Evolutionary conservation across 2,888 invertebrate species (phyloP), one percentile per base, ranked within the genome.

Genomic region (Acrobasis repandana): DNA sequence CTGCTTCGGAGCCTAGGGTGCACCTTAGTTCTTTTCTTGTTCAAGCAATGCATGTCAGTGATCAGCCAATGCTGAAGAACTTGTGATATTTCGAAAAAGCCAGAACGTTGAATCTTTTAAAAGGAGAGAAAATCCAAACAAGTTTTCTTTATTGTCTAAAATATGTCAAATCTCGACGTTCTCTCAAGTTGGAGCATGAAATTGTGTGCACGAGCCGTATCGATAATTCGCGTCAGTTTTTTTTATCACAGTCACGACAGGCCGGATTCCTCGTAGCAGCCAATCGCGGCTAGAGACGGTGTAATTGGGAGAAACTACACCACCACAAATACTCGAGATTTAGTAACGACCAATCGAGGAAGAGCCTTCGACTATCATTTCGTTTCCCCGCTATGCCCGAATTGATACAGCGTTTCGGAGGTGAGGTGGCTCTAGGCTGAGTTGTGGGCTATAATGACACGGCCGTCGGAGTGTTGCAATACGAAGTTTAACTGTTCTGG

Each of bases 171-270:
- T 90, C 86, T 86, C 81, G 85, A 83, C 79, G 80, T 86, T 90
- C 89, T 82, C 77, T 75, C 81, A 88, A 85, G 83, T 73, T 82
- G 79, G 82, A 80, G 86, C 91, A 90, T 91, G 90, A 90, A 92
- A 91, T 91, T 90, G 90, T 90, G 92, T 89, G 88, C 90, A 85
- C 88, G 88, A 89, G 87, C 86, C 91, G 90, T 90, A 90, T 90
- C 92, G 88, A 82, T 88, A 87, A 92, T 91, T 92, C 88, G 90
- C 90, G 90, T 89, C 89, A 90, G 89, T 85, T 92, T 91, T 86
- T 82, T 90, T 90, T 85, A 88, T 87, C 87, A 85, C 83, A 88
- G 90, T 91, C 91, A 91, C 90, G 91, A 91, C 90, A 89, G 83
- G 82, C 85, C 83, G 86, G 90, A 90, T 90, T 90, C 90, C 83